Base-by-base conservation (phyloP, 2,113 vertebrate genomes). In the Aegithalos caudatus region DNA sequence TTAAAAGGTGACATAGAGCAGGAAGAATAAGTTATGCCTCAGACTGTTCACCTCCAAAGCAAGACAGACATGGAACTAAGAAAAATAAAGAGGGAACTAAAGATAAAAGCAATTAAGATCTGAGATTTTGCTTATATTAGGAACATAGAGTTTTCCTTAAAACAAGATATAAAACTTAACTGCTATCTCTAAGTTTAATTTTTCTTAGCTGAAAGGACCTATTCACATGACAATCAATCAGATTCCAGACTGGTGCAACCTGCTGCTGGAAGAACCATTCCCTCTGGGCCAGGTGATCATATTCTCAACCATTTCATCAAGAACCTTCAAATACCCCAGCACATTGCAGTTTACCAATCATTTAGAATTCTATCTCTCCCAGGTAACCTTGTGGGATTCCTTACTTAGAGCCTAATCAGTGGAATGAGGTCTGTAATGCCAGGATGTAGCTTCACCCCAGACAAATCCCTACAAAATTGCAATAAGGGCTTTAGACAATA, bases 221-320 rank as follows among this genome's bases (percentile, higher is more conserved):
- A 38, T 44, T 82, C 24, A n/a, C 28, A 37, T 20, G 60, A 38
- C 45, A 78, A 19, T 64, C 71, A 84, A 9, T 74, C 54, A 48
- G 10, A 38, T 82, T 56, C 51, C 56, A 77, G 58, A 71, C 1
- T 71, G 73, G 81, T 71, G 47, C 37, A 85, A 71, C n/a, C 28
- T 67, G 73, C 76, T 87, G 45, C 72, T 73, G 14, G 45, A 86
- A 69, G 70, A 89, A 38, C 45, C 24, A 14, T 37, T 91, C 70
- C 81, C 66, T 64, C n/a, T 31, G 44, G 66, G 27, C 23, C 67
- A 44, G 53, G 47, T 61, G 62, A 95, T 85, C 91, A 85, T 69
- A 67, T 85, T 85, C 66, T 67, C 72, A 85, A 25, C 27, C 33
- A 73, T 56, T 83, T 92, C 42, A 88, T 73, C 84, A 94, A 71